phyloP scores from a whole-genome alignment of 2,797 vertebrate species.

The Rhynchonycteris naso region DNA sequence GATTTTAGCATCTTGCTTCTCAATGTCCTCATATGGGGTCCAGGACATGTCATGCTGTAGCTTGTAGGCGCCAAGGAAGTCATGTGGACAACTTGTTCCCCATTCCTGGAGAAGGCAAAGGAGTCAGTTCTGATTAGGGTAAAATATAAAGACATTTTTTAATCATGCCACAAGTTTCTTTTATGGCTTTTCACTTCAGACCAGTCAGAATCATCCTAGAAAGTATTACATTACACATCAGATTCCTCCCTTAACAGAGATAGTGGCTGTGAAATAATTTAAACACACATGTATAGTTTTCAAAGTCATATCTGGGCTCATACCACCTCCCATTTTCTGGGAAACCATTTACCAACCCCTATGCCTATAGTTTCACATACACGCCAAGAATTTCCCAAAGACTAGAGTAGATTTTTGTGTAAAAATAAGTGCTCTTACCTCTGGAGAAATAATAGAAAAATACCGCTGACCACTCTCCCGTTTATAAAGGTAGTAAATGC shows the following conservation, averaged over 20 bases:
- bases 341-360: slow-evolving; percentile 12
- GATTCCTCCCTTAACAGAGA: background rate
- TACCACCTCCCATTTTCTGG: background rate
- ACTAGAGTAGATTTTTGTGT: background rate
- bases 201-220: slow-evolving; percentile 14
- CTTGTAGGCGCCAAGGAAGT: slow-evolving; percentile 93
- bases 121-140: slow-evolving; percentile 29
- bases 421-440: slow-evolving; percentile 85
- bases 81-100: slow-evolving; percentile 91
- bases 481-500: slow-evolving; percentile 94
- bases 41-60: slow-evolving; percentile 97
- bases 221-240: background rate
- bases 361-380: background rate
- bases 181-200: slow-evolving; percentile 41
- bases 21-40: slow-evolving; percentile 91
- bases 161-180: background rate
- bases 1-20: slow-evolving; percentile 91
- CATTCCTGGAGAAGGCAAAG: slow-evolving; percentile 90
- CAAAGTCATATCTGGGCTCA: slow-evolving; percentile 1
- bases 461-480: slow-evolving; percentile 94
- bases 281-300: background rate
- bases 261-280: slow-evolving; percentile 28
- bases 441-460: slow-evolving; percentile 96
- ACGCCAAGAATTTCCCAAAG: slow-evolving; percentile 48
- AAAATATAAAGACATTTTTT: background rate